Conservation (phyloP, 1,140 invertebrate species). For the Drosophila bipectinata region DNA sequence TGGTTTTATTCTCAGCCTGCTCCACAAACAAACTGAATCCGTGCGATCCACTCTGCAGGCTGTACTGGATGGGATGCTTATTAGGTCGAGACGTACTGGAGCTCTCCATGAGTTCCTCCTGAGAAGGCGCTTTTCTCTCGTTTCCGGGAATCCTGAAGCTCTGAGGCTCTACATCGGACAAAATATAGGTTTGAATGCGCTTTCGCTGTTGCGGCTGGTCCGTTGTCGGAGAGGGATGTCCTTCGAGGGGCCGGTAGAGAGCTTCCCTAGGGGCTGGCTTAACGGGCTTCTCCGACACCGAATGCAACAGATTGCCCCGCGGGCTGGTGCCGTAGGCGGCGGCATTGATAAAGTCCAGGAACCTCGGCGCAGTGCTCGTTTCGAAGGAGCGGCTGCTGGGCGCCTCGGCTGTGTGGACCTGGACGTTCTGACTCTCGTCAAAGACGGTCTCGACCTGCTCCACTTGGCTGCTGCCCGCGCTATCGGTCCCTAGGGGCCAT, state of each 20-base stretch:
- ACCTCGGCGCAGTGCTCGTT: conserved; percentile 56
- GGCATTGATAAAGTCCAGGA: conserved; percentile 66
- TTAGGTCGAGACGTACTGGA: conserved; percentile 42
- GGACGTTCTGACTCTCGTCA: conserved; percentile 67
- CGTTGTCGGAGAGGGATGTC: conserved; percentile 3
- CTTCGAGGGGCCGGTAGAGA: neutral
- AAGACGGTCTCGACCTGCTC: conserved; percentile 59
- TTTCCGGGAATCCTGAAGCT: conserved; percentile 60
- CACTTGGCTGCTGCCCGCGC: conserved; percentile 34
- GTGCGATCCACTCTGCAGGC: conserved; percentile 58
- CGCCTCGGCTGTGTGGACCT: conserved; percentile 57
- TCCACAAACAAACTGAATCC: conserved; percentile 64
- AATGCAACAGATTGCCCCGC: conserved; percentile 47
- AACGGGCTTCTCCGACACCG: conserved; percentile 13
- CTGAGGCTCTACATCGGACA: conserved; percentile 74
- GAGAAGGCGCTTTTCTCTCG: neutral
- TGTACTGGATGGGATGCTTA: conserved; percentile 62
- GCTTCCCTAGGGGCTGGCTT: conserved; percentile 28
- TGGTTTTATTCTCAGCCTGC: conserved; percentile 2
- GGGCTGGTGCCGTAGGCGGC: conserved; percentile 60
- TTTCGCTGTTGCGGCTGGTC: conserved; percentile 39
- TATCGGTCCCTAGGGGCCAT: conserved; percentile 44
- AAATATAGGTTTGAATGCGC: conserved; percentile 70
- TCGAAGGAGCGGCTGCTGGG: conserved; percentile 47
- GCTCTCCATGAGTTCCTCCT: conserved; percentile 26